These are phyloP conservation scores for Lepidurus couesii DNA, from an alignment of 1,140 invertebrate genomes.

Conservation along the genomic window DNA sequence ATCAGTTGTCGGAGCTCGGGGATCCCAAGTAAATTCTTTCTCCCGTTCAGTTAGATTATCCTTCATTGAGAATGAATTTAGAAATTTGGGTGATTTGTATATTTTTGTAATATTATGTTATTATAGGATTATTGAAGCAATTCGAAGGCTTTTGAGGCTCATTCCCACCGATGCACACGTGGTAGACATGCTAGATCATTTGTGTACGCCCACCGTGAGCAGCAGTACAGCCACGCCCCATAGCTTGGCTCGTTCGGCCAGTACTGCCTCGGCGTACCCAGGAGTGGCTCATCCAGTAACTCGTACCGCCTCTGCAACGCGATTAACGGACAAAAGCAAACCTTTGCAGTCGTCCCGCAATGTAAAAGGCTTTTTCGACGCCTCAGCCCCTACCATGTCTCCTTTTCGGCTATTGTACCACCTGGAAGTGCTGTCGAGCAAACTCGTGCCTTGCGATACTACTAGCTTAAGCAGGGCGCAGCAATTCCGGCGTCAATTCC, in stretches of 20 bases:
- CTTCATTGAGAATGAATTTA: background rate
- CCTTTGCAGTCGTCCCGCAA: constrained; percentile 41
- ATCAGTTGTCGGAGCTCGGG: constrained; percentile 48
- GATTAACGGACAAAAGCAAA: constrained; percentile 37
- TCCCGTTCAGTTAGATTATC: too few species aligned
- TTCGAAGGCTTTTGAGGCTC: constrained; percentile 49
- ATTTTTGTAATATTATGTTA: constrained; percentile 34
- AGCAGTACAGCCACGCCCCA: constrained; percentile 20
- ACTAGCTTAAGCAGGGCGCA: constrained; percentile 43
- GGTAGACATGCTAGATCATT: constrained; percentile 47
- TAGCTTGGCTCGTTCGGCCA: constrained; percentile 3
- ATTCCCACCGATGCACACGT: constrained; percentile 51
- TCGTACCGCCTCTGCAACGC: background rate
- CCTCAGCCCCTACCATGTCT: constrained; percentile 45
- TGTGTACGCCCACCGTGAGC: background rate
- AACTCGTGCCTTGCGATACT: constrained; percentile 49
- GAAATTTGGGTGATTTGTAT: constrained; percentile 27
- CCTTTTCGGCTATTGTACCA: constrained; percentile 52
- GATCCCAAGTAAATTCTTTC: constrained; percentile 45
- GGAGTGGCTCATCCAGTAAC: background rate
- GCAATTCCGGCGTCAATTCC: constrained; percentile 49
- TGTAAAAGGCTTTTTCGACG: constrained; percentile 46
- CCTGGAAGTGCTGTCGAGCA: constrained; percentile 51
- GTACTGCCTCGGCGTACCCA: constrained; percentile 22
- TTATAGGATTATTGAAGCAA: constrained; percentile 46